These are phyloP conservation scores for Acanthosepion lycidas DNA, from an alignment of 2,888 invertebrate species.

Conservation along the genomic window DNA sequence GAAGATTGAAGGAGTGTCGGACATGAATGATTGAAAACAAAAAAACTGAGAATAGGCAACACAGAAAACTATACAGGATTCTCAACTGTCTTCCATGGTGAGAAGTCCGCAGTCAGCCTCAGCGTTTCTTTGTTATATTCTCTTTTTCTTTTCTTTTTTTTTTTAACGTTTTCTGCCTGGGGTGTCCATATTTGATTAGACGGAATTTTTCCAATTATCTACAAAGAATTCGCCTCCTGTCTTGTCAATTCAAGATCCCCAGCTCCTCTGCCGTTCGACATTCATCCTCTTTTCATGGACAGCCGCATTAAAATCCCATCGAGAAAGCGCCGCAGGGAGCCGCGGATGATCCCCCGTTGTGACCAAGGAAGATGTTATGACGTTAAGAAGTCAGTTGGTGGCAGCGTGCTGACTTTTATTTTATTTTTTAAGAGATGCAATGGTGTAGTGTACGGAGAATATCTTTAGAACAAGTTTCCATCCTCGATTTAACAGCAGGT, in stretches of 20 bases:
- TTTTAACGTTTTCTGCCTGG: not conserved
- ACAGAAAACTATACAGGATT: not conserved
- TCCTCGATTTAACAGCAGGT: not conserved
- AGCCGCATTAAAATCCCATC: not conserved
- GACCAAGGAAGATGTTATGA: not conserved
- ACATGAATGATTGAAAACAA: not conserved
- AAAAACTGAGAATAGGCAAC: not conserved
- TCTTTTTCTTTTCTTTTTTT: not conserved
- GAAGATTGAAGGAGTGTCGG: too few relatives aligned
- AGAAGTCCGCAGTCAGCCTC: not conserved
- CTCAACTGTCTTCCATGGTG: not conserved
- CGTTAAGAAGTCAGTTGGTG: not conserved
- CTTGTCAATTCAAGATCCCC: not conserved
- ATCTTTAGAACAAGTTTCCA: not conserved
- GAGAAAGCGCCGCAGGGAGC: not conserved
- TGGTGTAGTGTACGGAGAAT: not conserved
- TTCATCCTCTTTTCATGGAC: not conserved
- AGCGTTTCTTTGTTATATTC: not conserved
- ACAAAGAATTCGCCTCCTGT: not conserved
- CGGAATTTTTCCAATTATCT: not conserved
- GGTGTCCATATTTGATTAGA: not conserved
- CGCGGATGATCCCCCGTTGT: constrained; percentile 11
- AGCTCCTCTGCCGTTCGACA: not conserved
- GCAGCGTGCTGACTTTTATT: not conserved
- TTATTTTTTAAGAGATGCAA: not conserved